Evolutionary conservation across 1,140 invertebrate species (phyloP), one percentile per base, ranked within the genome.

Genomic region (Diprion similis): DNA sequence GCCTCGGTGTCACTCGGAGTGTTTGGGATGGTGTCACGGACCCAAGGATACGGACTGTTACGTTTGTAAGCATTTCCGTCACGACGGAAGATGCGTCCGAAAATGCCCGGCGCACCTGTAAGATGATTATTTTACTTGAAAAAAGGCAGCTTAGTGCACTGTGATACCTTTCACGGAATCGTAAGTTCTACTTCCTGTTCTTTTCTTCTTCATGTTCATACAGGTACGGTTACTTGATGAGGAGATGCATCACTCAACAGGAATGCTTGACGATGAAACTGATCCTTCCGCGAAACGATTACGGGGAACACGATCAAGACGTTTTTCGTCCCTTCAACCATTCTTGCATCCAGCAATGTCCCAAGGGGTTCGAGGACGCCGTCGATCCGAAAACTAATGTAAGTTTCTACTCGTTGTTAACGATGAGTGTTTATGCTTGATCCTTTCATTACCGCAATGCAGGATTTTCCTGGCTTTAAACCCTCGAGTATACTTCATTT

Each of bases 21-120:
- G 92, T 82, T 78, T 93, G 10, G 92, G 92, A 45, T 92, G 92
- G 3, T 93, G 92, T 79, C 81, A 70, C 13, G 89, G 89, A 8
- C 76, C 83, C 0, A 78, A 75, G 19, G 81, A 85, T 0, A 78
- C 74, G 48, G 84, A 91, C 13, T 93, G 92, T 79, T 84, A 85
- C 75, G 89, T 88, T 6, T 93, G 92, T 80, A 86, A 83, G 70
- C 80, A 91, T 74, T 89, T 79, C 73, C 78, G 86, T 1, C 87
- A 88, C 77, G 76, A 87, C 10, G 86, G 84, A 10, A 78, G 81
- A 73, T 93, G 92, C 79, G 74, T 88, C 4, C 77, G 84, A 18
- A 78, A 77, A 0, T 93, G 92, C 79, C 91, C 91, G 4, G 59
- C 65, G 8, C 75, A 83, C 65, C 88, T 90, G 78, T 86, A 73